Percentiles rank a stretch among this genome's conserved stretches.
Evolutionary conservation across 1,140 invertebrate species (phyloP).

Genomic region (Drosophila insularis): DNA sequence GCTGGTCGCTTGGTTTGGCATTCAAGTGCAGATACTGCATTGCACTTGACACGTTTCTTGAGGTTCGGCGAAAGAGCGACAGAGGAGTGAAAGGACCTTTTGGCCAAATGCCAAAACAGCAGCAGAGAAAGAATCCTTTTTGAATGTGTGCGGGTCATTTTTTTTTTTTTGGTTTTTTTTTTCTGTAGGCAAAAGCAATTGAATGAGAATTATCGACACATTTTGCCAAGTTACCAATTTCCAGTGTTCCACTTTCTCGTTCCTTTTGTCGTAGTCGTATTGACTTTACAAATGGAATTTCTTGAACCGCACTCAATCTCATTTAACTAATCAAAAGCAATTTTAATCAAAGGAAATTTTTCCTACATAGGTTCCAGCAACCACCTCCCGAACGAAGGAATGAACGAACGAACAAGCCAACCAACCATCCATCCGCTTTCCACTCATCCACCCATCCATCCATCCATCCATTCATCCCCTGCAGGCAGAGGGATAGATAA

Average conservation of each 20-base stretch:
- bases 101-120: neutral
- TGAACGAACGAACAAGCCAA: no score
- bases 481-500: constrained; percentile 36
- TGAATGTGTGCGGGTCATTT: constrained; percentile 57
- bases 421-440: no score
- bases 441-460: neutral
- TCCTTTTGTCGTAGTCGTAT: constrained; percentile 28
- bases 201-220: constrained; percentile 51
- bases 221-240: constrained; percentile 25
- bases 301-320: constrained; percentile 48
- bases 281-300: constrained; percentile 55
- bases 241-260: constrained; percentile 8
- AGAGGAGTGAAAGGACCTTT: neutral
- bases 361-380: neutral
- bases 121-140: constrained; percentile 6
- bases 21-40: constrained; percentile 59
- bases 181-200: constrained; percentile 49
- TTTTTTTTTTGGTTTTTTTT: constrained; percentile 69
- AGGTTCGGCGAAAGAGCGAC: neutral
- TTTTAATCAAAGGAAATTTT: constrained; percentile 68
- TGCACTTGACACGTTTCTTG: constrained; percentile 70
- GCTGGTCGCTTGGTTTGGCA: constrained; percentile 16
- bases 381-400: no score
- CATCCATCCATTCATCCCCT: constrained; percentile 8
- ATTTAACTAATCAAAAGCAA: constrained; percentile 79